A percentile compares a stretch with the other conserved stretches of the same genome.
phyloP scores from a whole-genome alignment of 2,113 vertebrate genomes.

The Amphilophus citrinellus region DNA sequence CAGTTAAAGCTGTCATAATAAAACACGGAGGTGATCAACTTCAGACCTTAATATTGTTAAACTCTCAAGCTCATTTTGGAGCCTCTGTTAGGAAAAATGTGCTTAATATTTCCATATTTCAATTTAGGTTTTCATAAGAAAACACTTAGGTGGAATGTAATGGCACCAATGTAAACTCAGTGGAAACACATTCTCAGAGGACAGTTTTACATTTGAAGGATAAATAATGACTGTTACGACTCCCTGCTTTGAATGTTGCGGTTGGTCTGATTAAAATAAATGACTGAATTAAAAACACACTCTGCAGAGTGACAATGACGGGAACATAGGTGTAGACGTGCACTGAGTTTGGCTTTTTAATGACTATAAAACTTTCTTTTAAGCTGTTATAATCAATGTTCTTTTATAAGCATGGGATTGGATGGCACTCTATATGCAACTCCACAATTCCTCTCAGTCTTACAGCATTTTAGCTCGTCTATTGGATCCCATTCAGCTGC shows the following conservation, averaged over 20 bases:
- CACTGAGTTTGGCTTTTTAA: background rate
- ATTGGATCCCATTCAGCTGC: background rate
- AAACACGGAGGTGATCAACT: conserved; percentile 61
- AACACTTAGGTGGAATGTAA: conserved; percentile 38
- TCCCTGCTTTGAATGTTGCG: background rate
- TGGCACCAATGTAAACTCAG: conserved; percentile 25
- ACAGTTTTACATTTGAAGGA: background rate
- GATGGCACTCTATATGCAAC: background rate
- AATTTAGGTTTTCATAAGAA: conserved; percentile 45
- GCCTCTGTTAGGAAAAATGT: conserved; percentile 32
- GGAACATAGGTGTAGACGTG: background rate
- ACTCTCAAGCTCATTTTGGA: conserved; percentile 25
- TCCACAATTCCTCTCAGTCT: background rate
- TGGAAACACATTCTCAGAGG: conserved; percentile 28
- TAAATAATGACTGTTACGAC: conserved; percentile 10
- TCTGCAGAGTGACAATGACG: background rate
- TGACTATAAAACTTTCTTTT: background rate
- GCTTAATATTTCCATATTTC: conserved; percentile 58
- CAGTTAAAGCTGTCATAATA: conserved; percentile 71
- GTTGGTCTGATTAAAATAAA: conserved; percentile 29
- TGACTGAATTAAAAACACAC: background rate
- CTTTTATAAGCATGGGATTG: background rate
- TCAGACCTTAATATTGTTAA: conserved; percentile 64
- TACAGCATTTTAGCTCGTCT: background rate
- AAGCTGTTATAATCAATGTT: background rate